Evolutionary conservation across 2,113 vertebrate species (phyloP), one percentile per base, ranked within the genome.

Genomic region (Xiphorhynchus elegans): DNA sequence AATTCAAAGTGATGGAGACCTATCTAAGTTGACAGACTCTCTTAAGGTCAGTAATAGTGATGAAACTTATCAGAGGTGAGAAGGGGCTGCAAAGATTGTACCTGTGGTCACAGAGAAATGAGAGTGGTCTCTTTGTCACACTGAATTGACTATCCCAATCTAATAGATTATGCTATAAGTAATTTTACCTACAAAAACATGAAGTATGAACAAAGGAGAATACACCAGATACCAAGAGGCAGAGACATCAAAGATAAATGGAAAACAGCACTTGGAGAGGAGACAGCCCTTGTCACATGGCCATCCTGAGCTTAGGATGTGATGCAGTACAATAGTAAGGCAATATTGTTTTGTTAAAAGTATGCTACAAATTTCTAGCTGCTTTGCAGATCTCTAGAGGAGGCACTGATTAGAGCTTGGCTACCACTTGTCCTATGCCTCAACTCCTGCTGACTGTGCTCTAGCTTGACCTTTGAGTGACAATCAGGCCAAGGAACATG

Each of bases 361-460:
- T 44, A 66, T 42, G 40, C 73, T 85, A 76, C 28, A 46, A 59
- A 66, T 93, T 89, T 87, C 29, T 77, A 56, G 53, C 69, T 59
- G 23, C 68, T 95, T 89, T 92, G 46, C 39, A 75, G 63, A 79
- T 87, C 84, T 93, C 59, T 64, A 81, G 72, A 77, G 81, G 52
- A 91, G 81, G 39, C 35, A 37, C 23, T 89, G 84, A 92, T 63
- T 79, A 59, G 84, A 53, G 44, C 50, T 80, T 95, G 73, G 73
- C 50, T 76, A 59, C 77, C 29, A 33, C 58, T 89, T 86, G 35
- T 59, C 63, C 25, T 40, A 23, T 89, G 84, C 68, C 55, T 89
- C 75, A 47, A 31, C 37, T 86, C 59, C 62, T 69, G 50, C 87
- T 80, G 44, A 60, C 29, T 85, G 63, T 82, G 83, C 49, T 90